Conservation (phyloP, 1,140 invertebrate species). For the Tenebrio molitor region DNA sequence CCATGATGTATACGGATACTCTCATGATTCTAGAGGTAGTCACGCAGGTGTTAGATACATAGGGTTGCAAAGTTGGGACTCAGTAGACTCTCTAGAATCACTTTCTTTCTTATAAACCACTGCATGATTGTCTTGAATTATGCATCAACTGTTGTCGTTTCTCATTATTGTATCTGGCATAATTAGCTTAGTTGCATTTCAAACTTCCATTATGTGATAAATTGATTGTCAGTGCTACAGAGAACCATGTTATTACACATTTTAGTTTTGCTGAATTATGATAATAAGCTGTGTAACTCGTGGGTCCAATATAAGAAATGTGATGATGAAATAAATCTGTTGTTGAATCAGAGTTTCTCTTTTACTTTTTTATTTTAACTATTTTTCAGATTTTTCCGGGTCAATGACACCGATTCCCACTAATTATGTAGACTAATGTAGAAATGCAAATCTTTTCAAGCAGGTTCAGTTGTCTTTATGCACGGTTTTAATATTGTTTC, state of each 20-base stretch:
- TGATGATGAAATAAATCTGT: slow-evolving; percentile 49
- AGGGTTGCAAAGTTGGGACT: slow-evolving; percentile 67
- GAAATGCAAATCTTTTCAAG: slow-evolving; percentile 48
- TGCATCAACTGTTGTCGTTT: slow-evolving; percentile 38
- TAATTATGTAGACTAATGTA: slow-evolving; percentile 56
- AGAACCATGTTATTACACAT: slow-evolving; percentile 24
- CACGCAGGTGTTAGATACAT: slow-evolving; percentile 67
- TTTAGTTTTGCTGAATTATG: slow-evolving; percentile 36
- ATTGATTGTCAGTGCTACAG: background rate
- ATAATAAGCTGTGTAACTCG: slow-evolving; percentile 31
- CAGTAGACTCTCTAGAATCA: slow-evolving; percentile 67
- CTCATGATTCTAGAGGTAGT: slow-evolving; percentile 68
- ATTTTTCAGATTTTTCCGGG: slow-evolving; percentile 66
- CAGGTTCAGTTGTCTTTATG: slow-evolving; percentile 61
- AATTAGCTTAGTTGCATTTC: slow-evolving; percentile 40
- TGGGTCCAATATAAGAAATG: slow-evolving; percentile 53
- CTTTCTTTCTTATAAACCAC: slow-evolving; percentile 65
- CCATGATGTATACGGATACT: slow-evolving; percentile 67
- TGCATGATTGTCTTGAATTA: slow-evolving; percentile 61
- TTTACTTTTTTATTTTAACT: slow-evolving; percentile 47
- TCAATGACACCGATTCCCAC: slow-evolving; percentile 65
- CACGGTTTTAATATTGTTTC: slow-evolving; percentile 59
- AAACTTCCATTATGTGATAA: slow-evolving; percentile 27
- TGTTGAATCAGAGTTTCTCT: slow-evolving; percentile 39
- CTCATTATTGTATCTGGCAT: slow-evolving; percentile 37